Conservation (phyloP, 2,113 vertebrate species). For the Trichomycterus rosablanca region DNA sequence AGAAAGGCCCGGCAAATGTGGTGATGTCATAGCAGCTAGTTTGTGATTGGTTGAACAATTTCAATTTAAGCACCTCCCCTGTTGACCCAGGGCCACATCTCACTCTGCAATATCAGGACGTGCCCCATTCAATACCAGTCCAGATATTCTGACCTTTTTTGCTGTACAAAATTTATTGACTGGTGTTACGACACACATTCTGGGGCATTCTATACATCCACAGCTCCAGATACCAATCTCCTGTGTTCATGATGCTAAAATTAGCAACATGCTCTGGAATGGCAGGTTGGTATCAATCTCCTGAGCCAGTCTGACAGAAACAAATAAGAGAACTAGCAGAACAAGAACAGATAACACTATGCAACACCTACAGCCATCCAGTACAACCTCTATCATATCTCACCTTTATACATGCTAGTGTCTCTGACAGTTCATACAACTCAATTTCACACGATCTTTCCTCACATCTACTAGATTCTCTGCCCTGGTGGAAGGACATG, state of each 20-base stretch:
- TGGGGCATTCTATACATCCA: constrained; percentile 60
- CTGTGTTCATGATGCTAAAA: constrained; percentile 51
- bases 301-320: constrained; percentile 49
- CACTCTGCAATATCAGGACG: too few relatives aligned
- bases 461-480: neutral
- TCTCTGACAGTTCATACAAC: constrained; percentile 22
- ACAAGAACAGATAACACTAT: constrained; percentile 28
- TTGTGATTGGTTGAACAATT: too few relatives aligned
- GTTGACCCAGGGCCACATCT: too few relatives aligned
- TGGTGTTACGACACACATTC: constrained; percentile 62
- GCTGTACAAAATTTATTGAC: constrained; percentile 54
- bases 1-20: too few relatives aligned
- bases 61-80: too few relatives aligned
- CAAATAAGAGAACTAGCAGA: constrained; percentile 13
- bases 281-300: constrained; percentile 58
- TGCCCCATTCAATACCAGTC: too few relatives aligned
- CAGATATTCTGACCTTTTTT: too few relatives aligned
- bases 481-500: constrained; percentile 2
- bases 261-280: constrained; percentile 57
- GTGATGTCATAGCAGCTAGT: too few relatives aligned
- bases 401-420: constrained; percentile 23
- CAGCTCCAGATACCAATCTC: constrained; percentile 39
- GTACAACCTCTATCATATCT: constrained; percentile 22
- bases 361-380: constrained; percentile 30
- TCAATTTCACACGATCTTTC: constrained; percentile 19